Base-by-base conservation (phyloP, 2,797 vertebrate species). In the Sarcoramphus papa region DNA sequence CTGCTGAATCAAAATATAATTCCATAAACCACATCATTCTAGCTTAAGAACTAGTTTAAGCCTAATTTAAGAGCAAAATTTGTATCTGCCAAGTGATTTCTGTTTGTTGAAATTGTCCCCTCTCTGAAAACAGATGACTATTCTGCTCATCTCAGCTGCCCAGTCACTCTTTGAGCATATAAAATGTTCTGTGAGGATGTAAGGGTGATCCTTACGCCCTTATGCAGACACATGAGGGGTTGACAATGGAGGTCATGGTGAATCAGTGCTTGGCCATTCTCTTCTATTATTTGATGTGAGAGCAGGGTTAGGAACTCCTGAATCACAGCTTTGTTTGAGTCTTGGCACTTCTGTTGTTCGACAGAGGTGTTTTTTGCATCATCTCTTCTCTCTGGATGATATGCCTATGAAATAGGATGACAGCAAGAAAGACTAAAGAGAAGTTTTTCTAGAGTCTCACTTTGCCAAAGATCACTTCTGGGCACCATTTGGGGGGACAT, bases 1-100 rank as follows among this genome's bases (percentile, higher is more conserved):
- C 56, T 60, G 22, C 45, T 87, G 67, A 94, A 95, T 93, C 80
- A 94, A 63, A 91, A 82, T 75, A 57, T 75, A 90, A 93, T 92
- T 85, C 68, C 43, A 88, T 76, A 92, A 96, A 75, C 17, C 4
- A 70, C 70, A 73, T 69, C 1, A 76, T 76, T 82, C 54, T 50
- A 81, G 35, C 67, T 74, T 69, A 83, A 69, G 24, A 57, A 80
- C 17, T 27, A 56, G 33, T 56, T 78, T 60, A 62, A 54, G 53
- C 28, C 24, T 76, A 87, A 73, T 88, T 70, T 73, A 73, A 72
- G 51, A 87, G 45, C 3, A 67, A 56, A 81, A 67, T 85, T 92
- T 82, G 23, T 73, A 56, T 69, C 28, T 77, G 45, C 21, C 51
- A 77, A 74, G 17, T 68, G 15, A 62, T 77, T 90, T 79, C 45